These are phyloP conservation scores for Argyrosomus regius DNA, from an alignment of 2,797 vertebrate genomes.

Conservation along the genomic window DNA sequence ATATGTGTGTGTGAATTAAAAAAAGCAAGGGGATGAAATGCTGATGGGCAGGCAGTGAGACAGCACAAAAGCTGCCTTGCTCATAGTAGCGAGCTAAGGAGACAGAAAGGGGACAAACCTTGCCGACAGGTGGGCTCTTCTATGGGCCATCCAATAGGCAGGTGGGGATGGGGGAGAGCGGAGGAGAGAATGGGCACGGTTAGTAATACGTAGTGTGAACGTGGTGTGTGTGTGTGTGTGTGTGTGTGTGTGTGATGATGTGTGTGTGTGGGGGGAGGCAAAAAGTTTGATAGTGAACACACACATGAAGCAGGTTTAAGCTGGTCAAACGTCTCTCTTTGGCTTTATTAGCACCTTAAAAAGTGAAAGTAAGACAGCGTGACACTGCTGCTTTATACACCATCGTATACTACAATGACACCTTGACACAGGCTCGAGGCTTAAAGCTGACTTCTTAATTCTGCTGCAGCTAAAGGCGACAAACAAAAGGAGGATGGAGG, in stretches of 20 bases:
- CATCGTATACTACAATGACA: background rate
- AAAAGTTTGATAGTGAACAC: conserved; percentile 28
- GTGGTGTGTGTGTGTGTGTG: conserved; percentile 31
- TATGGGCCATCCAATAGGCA: conserved; percentile 85
- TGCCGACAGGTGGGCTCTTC: conserved; percentile 87
- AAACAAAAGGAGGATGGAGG: conserved; percentile 12
- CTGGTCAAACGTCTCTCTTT: background rate
- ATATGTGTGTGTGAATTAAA: background rate
- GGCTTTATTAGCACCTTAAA: background rate
- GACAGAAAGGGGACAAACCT: conserved; percentile 89
- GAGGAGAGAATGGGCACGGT: conserved; percentile 83
- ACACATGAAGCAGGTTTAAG: conserved; percentile 27
- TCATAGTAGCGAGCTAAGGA: conserved; percentile 78
- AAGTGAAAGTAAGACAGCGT: background rate
- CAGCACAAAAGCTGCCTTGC: conserved; percentile 71
- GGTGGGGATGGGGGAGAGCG: conserved; percentile 86
- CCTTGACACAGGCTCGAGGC: conserved; percentile 1
- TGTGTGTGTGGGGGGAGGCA: conserved; percentile 17
- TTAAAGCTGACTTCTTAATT: conserved; percentile 1
- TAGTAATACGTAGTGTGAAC: conserved; percentile 74
- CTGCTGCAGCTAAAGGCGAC: conserved; percentile 1
- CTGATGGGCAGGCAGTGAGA: conserved; percentile 77
- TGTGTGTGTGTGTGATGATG: background rate
- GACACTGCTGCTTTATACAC: background rate
- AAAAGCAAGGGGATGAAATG: conserved; percentile 64